phyloP scores from a whole-genome alignment of 2,113 vertebrate species.

The Gracilinanus agilis region DNA sequence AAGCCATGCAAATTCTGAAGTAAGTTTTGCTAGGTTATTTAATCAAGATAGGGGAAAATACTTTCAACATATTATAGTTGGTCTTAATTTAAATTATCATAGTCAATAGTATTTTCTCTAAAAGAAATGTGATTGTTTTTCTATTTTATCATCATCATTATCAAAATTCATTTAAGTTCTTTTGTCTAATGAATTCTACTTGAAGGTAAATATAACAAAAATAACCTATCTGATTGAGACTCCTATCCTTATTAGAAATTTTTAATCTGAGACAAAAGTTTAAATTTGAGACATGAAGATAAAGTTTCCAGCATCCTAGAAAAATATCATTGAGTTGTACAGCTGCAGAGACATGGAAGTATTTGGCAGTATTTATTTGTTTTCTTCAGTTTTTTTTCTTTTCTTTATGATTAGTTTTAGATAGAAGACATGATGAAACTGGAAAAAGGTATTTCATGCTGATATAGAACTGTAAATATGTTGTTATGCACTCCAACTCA shows the following conservation, averaged over 20 bases:
- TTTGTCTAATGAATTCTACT: not conserved
- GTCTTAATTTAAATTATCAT: not conserved
- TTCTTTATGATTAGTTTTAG: not conserved
- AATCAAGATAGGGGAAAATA: not conserved
- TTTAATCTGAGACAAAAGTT: not conserved
- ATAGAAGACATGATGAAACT: conserved; percentile 13
- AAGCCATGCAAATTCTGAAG: not conserved
- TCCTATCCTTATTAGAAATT: not conserved
- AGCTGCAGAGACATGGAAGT: not conserved
- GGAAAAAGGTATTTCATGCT: not conserved
- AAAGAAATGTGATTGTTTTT: not conserved
- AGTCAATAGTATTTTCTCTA: not conserved
- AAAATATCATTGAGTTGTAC: not conserved
- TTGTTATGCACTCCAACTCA: conserved; percentile 31
- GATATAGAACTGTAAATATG: conserved; percentile 6
- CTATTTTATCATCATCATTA: not conserved
- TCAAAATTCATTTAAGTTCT: not conserved
- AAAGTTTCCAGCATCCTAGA: not conserved
- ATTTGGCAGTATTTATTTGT: not conserved
- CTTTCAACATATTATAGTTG: not conserved
- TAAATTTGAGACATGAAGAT: not conserved
- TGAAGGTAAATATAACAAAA: not conserved
- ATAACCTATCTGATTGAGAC: not conserved
- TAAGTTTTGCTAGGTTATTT: not conserved
- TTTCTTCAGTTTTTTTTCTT: not conserved